Evolutionary conservation across 1,140 invertebrate genomes (phyloP).

Genomic region (Ceratitis capitata): DNA sequence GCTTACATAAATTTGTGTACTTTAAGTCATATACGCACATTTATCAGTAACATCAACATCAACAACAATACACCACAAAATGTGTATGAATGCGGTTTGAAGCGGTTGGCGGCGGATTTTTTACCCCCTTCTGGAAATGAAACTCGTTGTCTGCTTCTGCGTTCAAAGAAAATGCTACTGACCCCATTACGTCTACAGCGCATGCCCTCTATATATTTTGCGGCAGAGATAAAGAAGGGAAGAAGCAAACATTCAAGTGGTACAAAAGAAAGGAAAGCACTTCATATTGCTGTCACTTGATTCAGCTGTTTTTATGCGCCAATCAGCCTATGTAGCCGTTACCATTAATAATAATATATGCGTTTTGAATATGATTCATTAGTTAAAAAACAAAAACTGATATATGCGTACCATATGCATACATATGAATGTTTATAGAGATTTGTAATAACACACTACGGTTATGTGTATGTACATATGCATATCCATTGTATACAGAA

Average conservation of each 20-base stretch:
- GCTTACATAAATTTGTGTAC: background rate
- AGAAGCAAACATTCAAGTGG: background rate
- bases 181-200: constrained; percentile 12
- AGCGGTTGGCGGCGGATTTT: constrained; percentile 1
- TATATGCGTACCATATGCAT: background rate
- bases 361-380: constrained; percentile 7
- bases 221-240: background rate
- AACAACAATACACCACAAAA: too few species aligned
- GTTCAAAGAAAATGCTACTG: constrained; percentile 17
- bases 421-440: background rate
- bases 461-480: too few species aligned
- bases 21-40: background rate
- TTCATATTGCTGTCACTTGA: background rate
- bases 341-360: background rate
- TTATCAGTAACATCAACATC: background rate
- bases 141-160: background rate
- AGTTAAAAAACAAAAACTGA: background rate
- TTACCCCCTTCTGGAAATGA: background rate
- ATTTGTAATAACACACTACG: too few species aligned
- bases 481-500: background rate
- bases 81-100: background rate
- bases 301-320: constrained; percentile 2
- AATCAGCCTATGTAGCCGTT: background rate
- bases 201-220: background rate
- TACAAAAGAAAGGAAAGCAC: background rate